Percentiles rank a stretch among this genome's conserved stretches.
Evolutionary conservation across 2,113 vertebrate genomes (phyloP).

Genomic region (Noturus placidus): DNA sequence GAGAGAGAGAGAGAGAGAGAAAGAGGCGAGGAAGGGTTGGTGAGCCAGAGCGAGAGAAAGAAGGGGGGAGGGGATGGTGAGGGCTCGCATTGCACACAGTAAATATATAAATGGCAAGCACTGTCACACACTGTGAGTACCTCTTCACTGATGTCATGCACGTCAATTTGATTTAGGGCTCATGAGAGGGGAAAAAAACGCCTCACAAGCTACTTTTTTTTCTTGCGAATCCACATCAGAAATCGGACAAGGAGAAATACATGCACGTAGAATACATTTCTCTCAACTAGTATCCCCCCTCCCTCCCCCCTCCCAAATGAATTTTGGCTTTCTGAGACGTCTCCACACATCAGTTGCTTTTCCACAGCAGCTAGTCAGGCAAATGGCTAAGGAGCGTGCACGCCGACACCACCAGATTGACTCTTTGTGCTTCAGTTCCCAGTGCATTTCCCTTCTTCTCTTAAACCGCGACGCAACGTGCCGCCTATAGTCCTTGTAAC

Average conservation of each 20-base stretch:
- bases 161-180: constrained; percentile 51
- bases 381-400: constrained; percentile 43
- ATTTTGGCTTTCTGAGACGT: constrained; percentile 26
- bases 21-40: constrained; percentile 43
- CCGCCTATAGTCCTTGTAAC: neutral
- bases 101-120: constrained; percentile 57
- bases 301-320: constrained; percentile 3
- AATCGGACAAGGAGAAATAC: constrained; percentile 31
- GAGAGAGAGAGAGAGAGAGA: constrained; percentile 30
- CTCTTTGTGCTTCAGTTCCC: constrained; percentile 45
- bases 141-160: constrained; percentile 57
- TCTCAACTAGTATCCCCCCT: neutral
- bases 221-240: constrained; percentile 33
- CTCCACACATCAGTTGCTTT: constrained; percentile 48
- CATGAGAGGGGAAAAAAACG: constrained; percentile 16
- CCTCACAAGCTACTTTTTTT: constrained; percentile 30
- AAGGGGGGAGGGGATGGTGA: constrained; percentile 20
- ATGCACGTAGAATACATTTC: constrained; percentile 7
- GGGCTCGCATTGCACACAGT: constrained; percentile 51
- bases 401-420: constrained; percentile 45
- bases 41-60: constrained; percentile 48
- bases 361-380: constrained; percentile 47
- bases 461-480: constrained; percentile 11
- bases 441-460: constrained; percentile 6
- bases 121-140: constrained; percentile 57